A percentile compares a stretch with the other conserved stretches of the same genome.
These are phyloP conservation scores for Syrmaticus mikado DNA, from an alignment of 2,113 vertebrate species.

Conservation along the genomic window DNA sequence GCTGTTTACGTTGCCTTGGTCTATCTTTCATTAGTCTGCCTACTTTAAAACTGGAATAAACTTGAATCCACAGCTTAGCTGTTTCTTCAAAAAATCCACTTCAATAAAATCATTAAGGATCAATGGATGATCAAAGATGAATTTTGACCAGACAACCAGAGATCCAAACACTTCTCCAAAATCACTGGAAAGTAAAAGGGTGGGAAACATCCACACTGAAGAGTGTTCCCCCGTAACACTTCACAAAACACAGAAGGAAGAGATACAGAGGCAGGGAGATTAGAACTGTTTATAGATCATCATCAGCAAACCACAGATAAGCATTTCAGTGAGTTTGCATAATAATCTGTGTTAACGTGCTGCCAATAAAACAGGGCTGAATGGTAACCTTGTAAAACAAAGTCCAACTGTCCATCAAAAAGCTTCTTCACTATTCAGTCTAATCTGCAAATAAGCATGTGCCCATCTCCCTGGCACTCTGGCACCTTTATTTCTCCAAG, in stretches of 20 bases:
- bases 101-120: background rate
- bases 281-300: background rate
- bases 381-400: background rate
- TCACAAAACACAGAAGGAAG: background rate
- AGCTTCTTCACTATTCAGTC: background rate
- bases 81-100: background rate
- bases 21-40: background rate
- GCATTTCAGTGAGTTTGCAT: background rate
- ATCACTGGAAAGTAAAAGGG: background rate
- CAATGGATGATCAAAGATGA: background rate
- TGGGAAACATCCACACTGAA: background rate
- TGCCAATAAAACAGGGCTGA: background rate
- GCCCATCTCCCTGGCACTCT: background rate
- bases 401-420: background rate
- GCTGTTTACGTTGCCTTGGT: background rate
- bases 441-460: background rate
- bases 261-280: background rate
- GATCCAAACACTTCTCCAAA: background rate
- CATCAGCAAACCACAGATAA: constrained; percentile 6
- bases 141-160: background rate
- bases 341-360: background rate
- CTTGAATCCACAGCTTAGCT: background rate
- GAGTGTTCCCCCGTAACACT: background rate
- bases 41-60: background rate
- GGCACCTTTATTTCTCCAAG: background rate